Base-by-base conservation (phyloP, 2,113 vertebrate genomes). In the Rynchops niger region DNA sequence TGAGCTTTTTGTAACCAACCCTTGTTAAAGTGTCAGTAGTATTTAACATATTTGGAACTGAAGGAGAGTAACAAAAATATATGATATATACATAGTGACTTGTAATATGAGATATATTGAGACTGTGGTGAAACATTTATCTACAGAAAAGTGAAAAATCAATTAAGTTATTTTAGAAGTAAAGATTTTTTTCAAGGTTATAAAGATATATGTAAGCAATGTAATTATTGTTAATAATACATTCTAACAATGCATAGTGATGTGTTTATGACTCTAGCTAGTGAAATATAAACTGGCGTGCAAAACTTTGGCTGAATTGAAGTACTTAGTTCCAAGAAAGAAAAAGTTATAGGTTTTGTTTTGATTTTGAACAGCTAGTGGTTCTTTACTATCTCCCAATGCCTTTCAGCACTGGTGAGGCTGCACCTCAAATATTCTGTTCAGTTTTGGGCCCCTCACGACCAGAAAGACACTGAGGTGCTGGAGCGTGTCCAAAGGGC, bases 91-190 rank as follows among this genome's bases (percentile, higher is more conserved):
- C 3, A 2, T 50, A 86, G 26, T 38, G 40, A 61, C 50, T 86
- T 77, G 45, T 66, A 96, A 81, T 23, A 38, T 19, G 32, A 88
- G 56, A 77, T 50, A 6, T 63, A 82, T 55, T 90, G 69, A 74
- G 65, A 38, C n/a, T 59, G 45, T 40, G 34, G 73, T 4, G 12
- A 81, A 96, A 88, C 59, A 74, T 94, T 83, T 77, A 67, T 90
- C 90, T 90, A 49, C 42, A 66, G 82, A 93, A 93, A 95, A 96
- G 36, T 89, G 82, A 94, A 97, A 95, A 95, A 95, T 94, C 92
- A 95, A 93, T 95, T 53, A 72, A 62, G 66, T 70, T 95, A 69
- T 91, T 96, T 97, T 81, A 90, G 55, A 94, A 78, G 25, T 79
- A 95, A 90, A 74, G 81, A 87, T 84, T 95, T 92, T 95, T 93